phyloP scores from a whole-genome alignment of 1,140 invertebrate genomes.

The Leptinotarsa lineolata region DNA sequence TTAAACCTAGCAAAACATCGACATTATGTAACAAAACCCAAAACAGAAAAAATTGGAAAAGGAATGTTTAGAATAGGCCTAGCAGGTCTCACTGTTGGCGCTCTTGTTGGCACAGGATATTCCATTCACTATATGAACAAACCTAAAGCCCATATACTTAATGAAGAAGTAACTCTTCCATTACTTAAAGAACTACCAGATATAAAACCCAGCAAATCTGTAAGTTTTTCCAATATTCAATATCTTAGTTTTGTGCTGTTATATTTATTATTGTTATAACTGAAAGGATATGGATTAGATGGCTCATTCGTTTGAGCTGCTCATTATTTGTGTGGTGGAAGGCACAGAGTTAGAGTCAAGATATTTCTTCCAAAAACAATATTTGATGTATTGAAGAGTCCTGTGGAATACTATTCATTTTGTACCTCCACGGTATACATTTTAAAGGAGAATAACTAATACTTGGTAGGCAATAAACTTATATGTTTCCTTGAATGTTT shows the following conservation, averaged over 20 bases:
- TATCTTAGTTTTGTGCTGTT: neutral
- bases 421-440: no score
- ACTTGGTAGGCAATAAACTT: no score
- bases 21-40: slow-evolving; percentile 14
- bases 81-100: slow-evolving; percentile 61
- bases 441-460: no score
- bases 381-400: no score
- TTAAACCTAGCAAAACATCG: neutral
- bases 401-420: no score
- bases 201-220: slow-evolving; percentile 51
- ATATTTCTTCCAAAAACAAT: no score
- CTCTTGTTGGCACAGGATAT: slow-evolving; percentile 59
- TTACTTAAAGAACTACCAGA: slow-evolving; percentile 60
- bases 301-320: no score
- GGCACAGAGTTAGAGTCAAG: no score
- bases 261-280: no score
- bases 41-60: slow-evolving; percentile 20
- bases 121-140: slow-evolving; percentile 56
- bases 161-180: slow-evolving; percentile 57
- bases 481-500: no score
- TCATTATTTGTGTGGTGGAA: no score
- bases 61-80: slow-evolving; percentile 57
- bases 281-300: no score
- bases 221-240: slow-evolving; percentile 21
- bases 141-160: slow-evolving; percentile 56